Conservation (phyloP, 1,140 invertebrate species). For the Listronotus bonariensis region DNA sequence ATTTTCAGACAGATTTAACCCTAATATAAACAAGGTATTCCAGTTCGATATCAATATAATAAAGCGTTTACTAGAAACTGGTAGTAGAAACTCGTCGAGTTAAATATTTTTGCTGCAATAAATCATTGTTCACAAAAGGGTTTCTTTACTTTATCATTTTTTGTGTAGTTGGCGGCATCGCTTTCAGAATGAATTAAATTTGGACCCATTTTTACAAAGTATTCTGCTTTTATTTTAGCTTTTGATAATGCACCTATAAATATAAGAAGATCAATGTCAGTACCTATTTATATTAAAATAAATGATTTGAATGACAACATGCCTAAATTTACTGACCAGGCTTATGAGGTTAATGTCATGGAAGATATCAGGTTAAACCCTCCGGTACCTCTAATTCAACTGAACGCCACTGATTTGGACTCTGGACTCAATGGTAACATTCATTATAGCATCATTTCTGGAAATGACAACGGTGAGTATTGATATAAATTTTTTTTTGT, state of each 20-base stretch:
- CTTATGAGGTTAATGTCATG: conserved; percentile 77
- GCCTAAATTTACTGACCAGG: conserved; percentile 75
- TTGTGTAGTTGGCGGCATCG: too few species aligned
- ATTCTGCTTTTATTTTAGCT: conserved; percentile 62
- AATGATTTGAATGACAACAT: conserved; percentile 84
- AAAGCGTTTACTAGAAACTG: too few species aligned
- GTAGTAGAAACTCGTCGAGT: too few species aligned
- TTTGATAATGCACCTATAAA: conserved; percentile 75
- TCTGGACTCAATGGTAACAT: conserved; percentile 76
- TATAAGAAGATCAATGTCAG: conserved; percentile 69
- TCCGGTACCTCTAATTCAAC: conserved; percentile 77
- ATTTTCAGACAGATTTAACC: too few species aligned
- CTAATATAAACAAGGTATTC: too few species aligned
- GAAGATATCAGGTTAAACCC: conserved; percentile 81
- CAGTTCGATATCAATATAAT: too few species aligned
- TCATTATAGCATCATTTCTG: conserved; percentile 71
- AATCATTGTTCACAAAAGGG: too few species aligned
- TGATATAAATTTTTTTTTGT: too few species aligned
- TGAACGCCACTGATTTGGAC: conserved; percentile 78
- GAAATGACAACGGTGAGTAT: conserved; percentile 64
- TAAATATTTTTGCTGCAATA: too few species aligned
- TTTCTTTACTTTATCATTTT: too few species aligned
- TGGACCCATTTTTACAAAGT: neutral
- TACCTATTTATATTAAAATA: conserved; percentile 79
- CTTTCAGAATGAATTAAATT: too few species aligned